phyloP scores from a whole-genome alignment of 2,797 vertebrate species.

The Pseudomugil tenellus region DNA sequence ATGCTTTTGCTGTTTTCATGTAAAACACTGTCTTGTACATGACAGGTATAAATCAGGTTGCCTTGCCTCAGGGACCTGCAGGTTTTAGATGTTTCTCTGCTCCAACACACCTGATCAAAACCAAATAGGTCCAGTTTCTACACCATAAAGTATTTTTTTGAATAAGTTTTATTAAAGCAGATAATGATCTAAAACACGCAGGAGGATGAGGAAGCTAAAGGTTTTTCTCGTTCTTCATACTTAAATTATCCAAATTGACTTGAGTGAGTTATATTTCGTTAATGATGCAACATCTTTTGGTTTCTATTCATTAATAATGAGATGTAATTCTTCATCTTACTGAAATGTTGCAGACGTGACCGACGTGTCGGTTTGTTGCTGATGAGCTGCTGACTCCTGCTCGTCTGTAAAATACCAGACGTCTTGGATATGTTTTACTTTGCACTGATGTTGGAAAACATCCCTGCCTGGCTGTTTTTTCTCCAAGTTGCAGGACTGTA shows the following conservation, averaged over 20 bases:
- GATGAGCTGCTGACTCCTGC: background rate
- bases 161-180: too few species aligned
- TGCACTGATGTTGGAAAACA: background rate
- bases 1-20: too few species aligned
- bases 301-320: too few species aligned
- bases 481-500: conserved; percentile 8
- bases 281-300: background rate
- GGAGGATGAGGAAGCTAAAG: background rate
- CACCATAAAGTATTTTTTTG: background rate
- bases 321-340: background rate
- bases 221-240: background rate
- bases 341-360: background rate
- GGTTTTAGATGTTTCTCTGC: too few species aligned
- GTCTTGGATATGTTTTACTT: background rate
- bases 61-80: too few species aligned
- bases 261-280: background rate
- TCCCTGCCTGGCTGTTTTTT: background rate
- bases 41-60: too few species aligned
- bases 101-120: too few species aligned
- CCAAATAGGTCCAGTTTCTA: too few species aligned
- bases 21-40: too few species aligned
- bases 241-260: background rate
- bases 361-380: fast-evolving
- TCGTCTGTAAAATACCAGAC: background rate
- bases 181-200: background rate